phyloP scores from a whole-genome alignment of 2,888 invertebrate genomes.

The Ypsolopha sequella region DNA sequence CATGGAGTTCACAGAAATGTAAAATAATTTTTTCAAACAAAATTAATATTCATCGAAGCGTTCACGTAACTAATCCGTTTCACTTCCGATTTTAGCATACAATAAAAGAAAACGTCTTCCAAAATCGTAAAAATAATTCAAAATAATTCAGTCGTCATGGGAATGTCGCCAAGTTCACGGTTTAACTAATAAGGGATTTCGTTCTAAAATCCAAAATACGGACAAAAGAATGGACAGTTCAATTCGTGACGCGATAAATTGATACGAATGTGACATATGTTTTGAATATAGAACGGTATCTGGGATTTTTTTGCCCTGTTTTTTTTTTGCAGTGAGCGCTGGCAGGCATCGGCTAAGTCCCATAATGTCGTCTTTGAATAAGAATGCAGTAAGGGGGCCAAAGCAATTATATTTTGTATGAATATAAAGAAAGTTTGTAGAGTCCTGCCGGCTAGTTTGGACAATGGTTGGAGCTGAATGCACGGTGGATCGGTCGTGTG shows the following conservation, averaged over 20 bases:
- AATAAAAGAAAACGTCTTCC: conserved; percentile 41
- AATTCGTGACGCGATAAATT: conserved; percentile 52
- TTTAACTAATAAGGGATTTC: conserved; percentile 52
- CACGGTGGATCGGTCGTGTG: conserved; percentile 53
- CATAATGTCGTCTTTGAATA: conserved; percentile 22
- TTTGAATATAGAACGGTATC: conserved; percentile 62
- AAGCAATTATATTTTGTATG: conserved; percentile 61
- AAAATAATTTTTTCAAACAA: conserved; percentile 1
- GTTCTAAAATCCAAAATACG: conserved; percentile 16
- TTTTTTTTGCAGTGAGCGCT: conserved; percentile 25
- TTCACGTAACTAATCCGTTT: conserved; percentile 51
- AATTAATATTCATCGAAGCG: conserved; percentile 30
- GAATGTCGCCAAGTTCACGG: conserved; percentile 56
- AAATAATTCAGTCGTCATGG: conserved; percentile 60
- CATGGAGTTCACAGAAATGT: neutral
- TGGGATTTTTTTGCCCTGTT: conserved; percentile 26
- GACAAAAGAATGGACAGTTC: conserved; percentile 28
- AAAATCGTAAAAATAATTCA: conserved; percentile 46
- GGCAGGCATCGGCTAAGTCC: conserved; percentile 10
- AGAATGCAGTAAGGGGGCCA: conserved; percentile 40
- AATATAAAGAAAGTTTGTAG: conserved; percentile 29
- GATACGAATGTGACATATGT: conserved; percentile 62
- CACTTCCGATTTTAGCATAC: conserved; percentile 36
- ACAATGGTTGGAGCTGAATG: conserved; percentile 35
- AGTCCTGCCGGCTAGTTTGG: conserved; percentile 27